Evolutionary conservation across 1,140 invertebrate species (phyloP), one percentile per base, ranked within the genome.

Genomic region (Camponotus vicinus): DNA sequence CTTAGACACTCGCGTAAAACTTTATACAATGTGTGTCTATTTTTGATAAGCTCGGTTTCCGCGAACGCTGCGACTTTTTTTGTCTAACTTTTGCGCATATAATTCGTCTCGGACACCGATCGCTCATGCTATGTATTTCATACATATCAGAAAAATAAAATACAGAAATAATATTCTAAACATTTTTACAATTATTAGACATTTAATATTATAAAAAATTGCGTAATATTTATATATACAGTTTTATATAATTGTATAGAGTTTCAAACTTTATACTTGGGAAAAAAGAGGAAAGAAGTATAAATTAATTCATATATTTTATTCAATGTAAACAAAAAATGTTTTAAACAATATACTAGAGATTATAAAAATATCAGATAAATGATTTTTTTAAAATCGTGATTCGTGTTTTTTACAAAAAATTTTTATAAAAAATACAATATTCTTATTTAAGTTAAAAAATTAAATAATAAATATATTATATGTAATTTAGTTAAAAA

Each of bases 281-380:
- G 55, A 71, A 52, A 52, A 52, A 15, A 52, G 3, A 49, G 13
- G 27, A 27, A 27, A 49, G 49, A 4, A 55, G 0, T 11, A 37
- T n/a, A n/a, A 71, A 9, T 71, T 71, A 13, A 52, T 55, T 55
- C n/a, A 71, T 52, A 70, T 15, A 49, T 70, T 70, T 5, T 49
- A 49, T 70, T 70, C 32, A 70, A 8, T 18, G 15, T 15, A 18
- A 52, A 52, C 37, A 40, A 40, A 45, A 52, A 4, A 49, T 49
- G 4, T 49, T 49, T 49, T 49, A 15, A 49, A 49, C 45, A 49
- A 49, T 49, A 15, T 15, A 15, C 4, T 70, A 70, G 15, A 18
- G 9, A 34, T 5, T 55, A n/a, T 37, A 55, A 0, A 15, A 37
- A 37, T 73, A 37, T n/a, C 11, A 71, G 27, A 52, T 52, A 0